phyloP scores from a whole-genome alignment of 2,113 vertebrate genomes.

The Clarias magur region DNA sequence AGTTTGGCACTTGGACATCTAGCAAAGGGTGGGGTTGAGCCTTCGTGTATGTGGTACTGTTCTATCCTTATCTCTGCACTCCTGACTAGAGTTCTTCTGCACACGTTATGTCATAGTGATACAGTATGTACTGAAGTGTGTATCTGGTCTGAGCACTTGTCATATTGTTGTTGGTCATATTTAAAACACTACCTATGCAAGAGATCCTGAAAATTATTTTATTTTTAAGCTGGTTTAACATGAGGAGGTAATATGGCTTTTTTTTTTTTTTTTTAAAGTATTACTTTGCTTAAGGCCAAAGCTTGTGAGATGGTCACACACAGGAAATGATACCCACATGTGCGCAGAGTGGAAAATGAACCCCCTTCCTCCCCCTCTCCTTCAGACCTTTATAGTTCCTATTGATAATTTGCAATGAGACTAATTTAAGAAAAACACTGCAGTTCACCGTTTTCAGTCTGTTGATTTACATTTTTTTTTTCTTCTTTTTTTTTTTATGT shows the following conservation, averaged over 20 bases:
- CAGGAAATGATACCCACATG: slow-evolving; percentile 51
- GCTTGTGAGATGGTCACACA: slow-evolving; percentile 10
- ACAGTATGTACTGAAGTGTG: slow-evolving; percentile 17
- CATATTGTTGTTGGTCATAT: not conserved
- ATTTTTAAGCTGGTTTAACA: too few relatives aligned
- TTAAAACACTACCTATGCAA: not conserved
- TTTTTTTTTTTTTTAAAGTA: too few relatives aligned
- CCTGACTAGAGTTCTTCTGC: slow-evolving; percentile 61
- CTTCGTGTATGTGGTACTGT: slow-evolving; percentile 51
- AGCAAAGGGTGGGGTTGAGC: slow-evolving; percentile 35
- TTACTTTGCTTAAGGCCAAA: not conserved
- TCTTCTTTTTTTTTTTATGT: not conserved
- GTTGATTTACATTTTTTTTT: too few relatives aligned
- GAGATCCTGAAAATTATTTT: not conserved
- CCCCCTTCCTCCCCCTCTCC: not conserved
- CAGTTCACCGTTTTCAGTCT: not conserved
- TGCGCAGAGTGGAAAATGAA: slow-evolving; percentile 68
- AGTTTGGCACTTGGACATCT: not conserved
- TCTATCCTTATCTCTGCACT: slow-evolving; percentile 67
- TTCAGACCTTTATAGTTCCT: not conserved
- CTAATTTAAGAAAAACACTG: not conserved
- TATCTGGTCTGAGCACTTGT: slow-evolving; percentile 3
- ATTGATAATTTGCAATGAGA: slow-evolving; percentile 1
- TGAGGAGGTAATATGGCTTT: too few relatives aligned
- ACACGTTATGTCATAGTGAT: slow-evolving; percentile 26